These are phyloP conservation scores for Helarctos malayanus DNA, from an alignment of 2,797 vertebrate genomes.

Conservation along the genomic window DNA sequence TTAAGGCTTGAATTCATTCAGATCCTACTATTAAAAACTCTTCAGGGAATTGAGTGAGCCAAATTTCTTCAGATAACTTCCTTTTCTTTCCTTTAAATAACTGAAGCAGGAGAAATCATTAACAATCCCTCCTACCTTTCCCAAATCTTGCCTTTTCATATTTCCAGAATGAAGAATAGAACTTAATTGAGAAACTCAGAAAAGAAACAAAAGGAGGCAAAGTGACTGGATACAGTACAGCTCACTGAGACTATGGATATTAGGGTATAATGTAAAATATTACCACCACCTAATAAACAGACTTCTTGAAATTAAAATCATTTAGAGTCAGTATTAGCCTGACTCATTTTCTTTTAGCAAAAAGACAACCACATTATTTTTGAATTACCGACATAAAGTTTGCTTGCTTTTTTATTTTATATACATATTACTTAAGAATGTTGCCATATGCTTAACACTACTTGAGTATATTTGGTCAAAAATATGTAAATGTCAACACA, in stretches of 20 bases:
- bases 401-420: not conserved
- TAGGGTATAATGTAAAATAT: not conserved
- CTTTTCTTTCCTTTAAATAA: conserved; percentile 4
- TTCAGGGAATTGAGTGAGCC: not conserved
- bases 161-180: not conserved
- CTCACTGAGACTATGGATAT: not conserved
- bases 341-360: conserved; percentile 27
- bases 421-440: not conserved
- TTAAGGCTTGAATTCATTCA: not conserved
- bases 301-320: not conserved
- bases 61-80: conserved; percentile 27
- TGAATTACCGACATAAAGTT: not conserved
- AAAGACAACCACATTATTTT: conserved; percentile 5
- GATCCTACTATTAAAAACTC: not conserved
- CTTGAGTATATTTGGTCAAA: not conserved
- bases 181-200: not conserved
- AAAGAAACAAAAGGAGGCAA: not conserved
- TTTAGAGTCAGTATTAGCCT: not conserved
- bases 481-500: not conserved
- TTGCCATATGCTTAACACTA: not conserved
- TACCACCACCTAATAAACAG: not conserved
- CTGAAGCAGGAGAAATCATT: not conserved
- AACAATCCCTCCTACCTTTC: not conserved
- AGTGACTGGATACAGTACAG: not conserved
- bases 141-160: not conserved